A percentile compares a stretch with the other conserved stretches of the same genome.
phyloP scores from a whole-genome alignment of 2,888 invertebrate species.

The Noctua fimbriata region DNA sequence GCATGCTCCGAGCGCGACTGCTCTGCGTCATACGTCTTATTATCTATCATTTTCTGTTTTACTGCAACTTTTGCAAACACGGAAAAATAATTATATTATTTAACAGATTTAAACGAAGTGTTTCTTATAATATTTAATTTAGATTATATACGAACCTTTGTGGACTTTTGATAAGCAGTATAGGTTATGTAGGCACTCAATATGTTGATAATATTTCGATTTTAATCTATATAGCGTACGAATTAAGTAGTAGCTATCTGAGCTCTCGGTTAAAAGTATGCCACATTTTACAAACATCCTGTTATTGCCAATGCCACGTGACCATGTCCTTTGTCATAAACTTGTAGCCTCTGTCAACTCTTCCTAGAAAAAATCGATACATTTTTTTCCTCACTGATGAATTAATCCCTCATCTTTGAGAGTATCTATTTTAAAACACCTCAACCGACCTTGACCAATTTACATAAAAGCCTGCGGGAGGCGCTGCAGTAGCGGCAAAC shows the following conservation, averaged over 20 bases:
- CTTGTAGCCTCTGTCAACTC: conserved; percentile 27
- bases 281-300: not conserved
- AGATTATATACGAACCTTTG: not conserved
- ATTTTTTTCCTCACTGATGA: conserved; percentile 24
- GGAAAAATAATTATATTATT: conserved; percentile 2
- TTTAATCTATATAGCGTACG: not conserved
- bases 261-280: not conserved
- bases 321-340: conserved; percentile 6
- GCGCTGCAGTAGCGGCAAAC: conserved; percentile 76
- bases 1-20: conserved; percentile 75
- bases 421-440: conserved; percentile 67
- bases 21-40: conserved; percentile 79
- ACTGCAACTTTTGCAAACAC: conserved; percentile 45
- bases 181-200: not conserved
- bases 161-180: not conserved
- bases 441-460: conserved; percentile 77
- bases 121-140: not conserved
- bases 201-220: not conserved
- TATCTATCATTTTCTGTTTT: conserved; percentile 61
- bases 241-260: not conserved
- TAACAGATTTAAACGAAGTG: not conserved
- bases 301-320: not conserved
- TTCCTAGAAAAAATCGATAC: conserved; percentile 9
- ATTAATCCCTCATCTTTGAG: conserved; percentile 54
- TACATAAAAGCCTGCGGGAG: conserved; percentile 78